Evolutionary conservation across 1,140 invertebrate genomes (phyloP), one percentile per base, ranked within the genome.

Genomic region (Brachystomella parvula): DNA sequence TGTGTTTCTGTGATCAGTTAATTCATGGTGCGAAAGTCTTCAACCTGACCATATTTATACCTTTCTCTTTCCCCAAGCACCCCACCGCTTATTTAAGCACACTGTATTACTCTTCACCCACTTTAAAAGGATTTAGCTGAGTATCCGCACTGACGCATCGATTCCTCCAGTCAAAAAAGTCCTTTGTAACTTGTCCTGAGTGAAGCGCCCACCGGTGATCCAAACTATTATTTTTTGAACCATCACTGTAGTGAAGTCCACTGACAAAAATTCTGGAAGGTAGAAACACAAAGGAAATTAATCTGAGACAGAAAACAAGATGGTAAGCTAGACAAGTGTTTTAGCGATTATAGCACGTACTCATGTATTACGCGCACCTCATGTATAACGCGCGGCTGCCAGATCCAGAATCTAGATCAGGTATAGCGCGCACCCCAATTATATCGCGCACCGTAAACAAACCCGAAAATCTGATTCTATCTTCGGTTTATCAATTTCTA

Each of bases 141-240:
- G 76, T 74, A n/a, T 89, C 90, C 3, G 89, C 83, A 71, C 89
- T 92, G 1, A 89, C 76, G 77, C 92, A 95, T 56, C 94, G 79
- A 63, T 81, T 84, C 53, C 86, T 88, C 91, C 92, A 95, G 76
- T 93, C 90, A 75, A 93, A 94, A 76, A 89, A 95, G 77, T 96
- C 94, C 71, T 84, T 85, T n/a, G 86, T 87, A 1, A 85, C 81
- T 62, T 81, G 76, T 68, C 82, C 75, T 26, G 80, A 77, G 69
- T 87, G 84, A 33, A 89, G 78, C 71, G 82, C 80, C 85, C 86
- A 88, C 21, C 77, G 75, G 77, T 94, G 91, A 49, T 86, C 83
- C 35, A 79, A 79, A 0, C 89, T 89, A 75, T 87, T 87, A 75
- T 93, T 92, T 68, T 83, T 84, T 31, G 87, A 85, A 0, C 91